Evolutionary conservation across 2,888 invertebrate genomes (phyloP).

Genomic region (Noctua pronuba): DNA sequence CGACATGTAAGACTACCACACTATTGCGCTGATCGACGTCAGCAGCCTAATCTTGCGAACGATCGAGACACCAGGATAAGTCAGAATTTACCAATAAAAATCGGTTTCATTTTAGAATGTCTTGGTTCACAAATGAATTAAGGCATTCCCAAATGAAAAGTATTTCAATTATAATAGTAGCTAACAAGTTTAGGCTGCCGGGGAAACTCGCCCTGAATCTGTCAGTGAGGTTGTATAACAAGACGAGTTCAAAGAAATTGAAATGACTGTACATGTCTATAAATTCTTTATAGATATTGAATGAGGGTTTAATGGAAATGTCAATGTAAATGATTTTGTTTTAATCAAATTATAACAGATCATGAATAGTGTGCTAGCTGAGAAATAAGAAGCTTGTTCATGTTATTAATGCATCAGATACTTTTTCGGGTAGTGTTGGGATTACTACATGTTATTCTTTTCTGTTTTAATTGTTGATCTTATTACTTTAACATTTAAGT

Average conservation of each 20-base stretch:
- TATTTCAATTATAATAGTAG: neutral
- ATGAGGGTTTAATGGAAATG: constrained; percentile 40
- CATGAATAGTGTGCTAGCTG: constrained; percentile 54
- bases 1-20: constrained; percentile 31
- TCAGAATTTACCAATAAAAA: neutral
- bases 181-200: constrained; percentile 31
- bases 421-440: neutral
- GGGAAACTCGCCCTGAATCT: constrained; percentile 42
- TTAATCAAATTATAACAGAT: constrained; percentile 47
- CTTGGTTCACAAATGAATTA: constrained; percentile 1
- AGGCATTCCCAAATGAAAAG: neutral
- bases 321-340: constrained; percentile 18
- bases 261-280: constrained; percentile 32
- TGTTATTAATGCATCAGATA: constrained; percentile 49
- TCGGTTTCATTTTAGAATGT: neutral
- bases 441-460: neutral
- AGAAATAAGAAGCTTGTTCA: constrained; percentile 61
- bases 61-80: neutral
- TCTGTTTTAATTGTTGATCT: neutral
- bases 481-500: neutral
- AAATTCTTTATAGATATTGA: constrained; percentile 35
- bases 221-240: constrained; percentile 43
- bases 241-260: constrained; percentile 30
- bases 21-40: constrained; percentile 21
- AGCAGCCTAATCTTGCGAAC: constrained; percentile 29